Conservation (phyloP, 1,140 invertebrate species). For the Thaumatotibia leucotreta region DNA sequence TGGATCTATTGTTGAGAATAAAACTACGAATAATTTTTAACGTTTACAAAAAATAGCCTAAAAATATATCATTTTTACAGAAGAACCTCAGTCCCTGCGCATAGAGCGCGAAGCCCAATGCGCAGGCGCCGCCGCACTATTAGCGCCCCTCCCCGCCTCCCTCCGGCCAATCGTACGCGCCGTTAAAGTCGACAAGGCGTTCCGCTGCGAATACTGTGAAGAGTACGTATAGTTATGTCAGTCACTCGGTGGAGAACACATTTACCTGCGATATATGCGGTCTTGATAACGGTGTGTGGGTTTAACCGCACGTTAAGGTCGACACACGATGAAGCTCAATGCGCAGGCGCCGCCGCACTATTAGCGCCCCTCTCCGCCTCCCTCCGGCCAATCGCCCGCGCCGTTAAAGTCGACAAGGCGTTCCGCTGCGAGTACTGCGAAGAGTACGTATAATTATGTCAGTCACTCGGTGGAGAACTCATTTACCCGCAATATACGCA, state of each 20-base stretch:
- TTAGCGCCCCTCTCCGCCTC: slow-evolving; percentile 37
- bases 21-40: too few species aligned
- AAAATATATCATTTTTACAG: too few species aligned
- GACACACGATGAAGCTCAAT: slow-evolving; percentile 36
- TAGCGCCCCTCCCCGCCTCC: slow-evolving; percentile 36
- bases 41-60: too few species aligned
- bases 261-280: too few species aligned
- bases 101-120: slow-evolving; percentile 26
- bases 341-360: slow-evolving; percentile 31
- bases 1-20: too few species aligned
- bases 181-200: slow-evolving; percentile 66
- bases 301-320: too few species aligned
- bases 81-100: too few species aligned
- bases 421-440: slow-evolving; percentile 76
- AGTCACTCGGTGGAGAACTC: neutral
- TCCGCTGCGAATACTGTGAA: slow-evolving; percentile 75
- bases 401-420: slow-evolving; percentile 65
- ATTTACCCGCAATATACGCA: too few species aligned
- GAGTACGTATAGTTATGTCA: slow-evolving; percentile 43
- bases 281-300: too few species aligned
- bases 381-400: slow-evolving; percentile 40
- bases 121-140: slow-evolving; percentile 32
- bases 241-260: neutral
- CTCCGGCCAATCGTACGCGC: slow-evolving; percentile 44
- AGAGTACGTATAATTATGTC: slow-evolving; percentile 44